Evolutionary conservation across 2,888 invertebrate species (phyloP).

Genomic region (Lordiphosa fenestrarum): DNA sequence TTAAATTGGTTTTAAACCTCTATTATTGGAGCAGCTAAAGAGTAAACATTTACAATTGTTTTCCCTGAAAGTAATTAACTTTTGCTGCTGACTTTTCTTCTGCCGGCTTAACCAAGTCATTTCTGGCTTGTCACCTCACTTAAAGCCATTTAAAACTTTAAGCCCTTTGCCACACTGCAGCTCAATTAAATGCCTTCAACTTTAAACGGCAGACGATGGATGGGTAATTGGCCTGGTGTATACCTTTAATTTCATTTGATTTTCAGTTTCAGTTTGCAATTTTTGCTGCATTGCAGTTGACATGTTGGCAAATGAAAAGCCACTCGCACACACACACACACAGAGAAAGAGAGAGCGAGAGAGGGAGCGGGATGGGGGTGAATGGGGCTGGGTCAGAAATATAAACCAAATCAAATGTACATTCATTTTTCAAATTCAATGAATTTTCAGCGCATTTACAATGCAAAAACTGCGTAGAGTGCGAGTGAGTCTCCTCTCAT

Average conservation of each 20-base stretch:
- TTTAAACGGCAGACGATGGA: slow-evolving; percentile 1
- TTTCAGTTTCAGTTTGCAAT: slow-evolving; percentile 65
- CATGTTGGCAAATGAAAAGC: slow-evolving; percentile 54
- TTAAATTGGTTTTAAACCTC: no score
- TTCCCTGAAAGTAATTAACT: neutral
- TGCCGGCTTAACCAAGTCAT: neutral
- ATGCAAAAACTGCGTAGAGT: slow-evolving; percentile 1
- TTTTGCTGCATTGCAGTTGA: slow-evolving; percentile 68
- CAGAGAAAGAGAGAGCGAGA: neutral
- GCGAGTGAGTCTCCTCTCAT: slow-evolving; percentile 28
- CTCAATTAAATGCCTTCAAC: slow-evolving; percentile 6
- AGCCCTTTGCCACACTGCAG: slow-evolving; percentile 4
- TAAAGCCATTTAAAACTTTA: slow-evolving; percentile 5
- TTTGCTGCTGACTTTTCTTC: neutral
- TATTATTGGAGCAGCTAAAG: no score
- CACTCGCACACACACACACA: slow-evolving; percentile 20
- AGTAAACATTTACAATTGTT: neutral
- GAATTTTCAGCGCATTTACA: slow-evolving; percentile 60
- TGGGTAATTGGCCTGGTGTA: slow-evolving; percentile 11
- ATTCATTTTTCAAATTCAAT: slow-evolving; percentile 73
- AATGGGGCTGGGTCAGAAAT: slow-evolving; percentile 34
- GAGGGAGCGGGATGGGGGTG: slow-evolving; percentile 13
- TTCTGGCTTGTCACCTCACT: neutral
- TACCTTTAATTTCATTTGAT: slow-evolving; percentile 68
- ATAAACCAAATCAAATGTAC: slow-evolving; percentile 72